phyloP scores from a whole-genome alignment of 2,113 vertebrate species.

The Psophia crepitans region DNA sequence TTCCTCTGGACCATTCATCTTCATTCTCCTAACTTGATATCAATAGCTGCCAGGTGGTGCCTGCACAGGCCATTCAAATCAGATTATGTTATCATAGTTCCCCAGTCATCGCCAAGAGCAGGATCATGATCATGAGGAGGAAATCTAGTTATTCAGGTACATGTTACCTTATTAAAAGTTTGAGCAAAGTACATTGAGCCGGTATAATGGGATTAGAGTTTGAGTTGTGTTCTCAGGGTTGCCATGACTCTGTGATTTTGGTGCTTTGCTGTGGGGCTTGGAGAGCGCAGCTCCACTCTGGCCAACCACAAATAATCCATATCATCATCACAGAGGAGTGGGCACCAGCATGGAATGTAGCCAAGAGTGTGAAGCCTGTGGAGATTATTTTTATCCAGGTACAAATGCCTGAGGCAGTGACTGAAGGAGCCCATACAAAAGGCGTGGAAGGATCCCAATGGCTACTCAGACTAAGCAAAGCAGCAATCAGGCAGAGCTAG shows the following conservation, averaged over 20 bases:
- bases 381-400: slow-evolving; percentile 20
- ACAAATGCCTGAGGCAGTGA: slow-evolving; percentile 15
- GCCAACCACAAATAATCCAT: background rate
- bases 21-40: slow-evolving; percentile 60
- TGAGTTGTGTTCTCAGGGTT: slow-evolving; percentile 19
- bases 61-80: slow-evolving; percentile 50
- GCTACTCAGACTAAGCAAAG: background rate
- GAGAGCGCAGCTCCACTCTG: background rate
- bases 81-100: slow-evolving; percentile 61
- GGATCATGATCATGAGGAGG: slow-evolving; percentile 23
- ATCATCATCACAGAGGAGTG: background rate
- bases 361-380: background rate
- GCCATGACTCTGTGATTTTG: slow-evolving; percentile 29
- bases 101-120: slow-evolving; percentile 45
- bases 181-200: slow-evolving; percentile 52
- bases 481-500: background rate
- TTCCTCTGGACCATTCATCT: slow-evolving; percentile 47
- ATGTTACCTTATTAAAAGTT: slow-evolving; percentile 68
- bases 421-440: background rate
- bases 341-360: background rate
- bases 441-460: background rate
- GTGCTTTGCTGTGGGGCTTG: background rate
- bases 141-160: slow-evolving; percentile 70
- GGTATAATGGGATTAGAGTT: slow-evolving; percentile 50
- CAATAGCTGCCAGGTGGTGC: slow-evolving; percentile 57